Evolutionary conservation across 2,113 vertebrate genomes (phyloP).

Genomic region (Lepus timidus): DNA sequence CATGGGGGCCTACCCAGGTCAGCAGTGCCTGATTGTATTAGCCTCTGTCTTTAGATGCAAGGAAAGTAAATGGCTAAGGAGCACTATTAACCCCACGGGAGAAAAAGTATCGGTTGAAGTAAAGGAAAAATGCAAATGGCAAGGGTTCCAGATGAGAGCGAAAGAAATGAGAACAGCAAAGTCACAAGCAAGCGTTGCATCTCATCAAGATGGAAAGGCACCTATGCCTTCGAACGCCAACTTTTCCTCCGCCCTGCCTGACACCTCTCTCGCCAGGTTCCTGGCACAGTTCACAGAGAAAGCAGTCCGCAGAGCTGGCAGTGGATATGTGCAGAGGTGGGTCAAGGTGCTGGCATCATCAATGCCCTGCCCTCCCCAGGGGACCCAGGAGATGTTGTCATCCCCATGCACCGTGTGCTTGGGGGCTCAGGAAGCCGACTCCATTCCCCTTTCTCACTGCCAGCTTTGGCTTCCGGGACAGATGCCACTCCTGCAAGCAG

Average conservation of each 20-base stretch:
- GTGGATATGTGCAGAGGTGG: not conserved
- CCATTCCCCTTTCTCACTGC: not conserved
- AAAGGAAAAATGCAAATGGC: not conserved
- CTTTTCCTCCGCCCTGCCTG: constrained; percentile 75
- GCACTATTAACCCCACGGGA: constrained; percentile 60
- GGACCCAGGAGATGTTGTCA: too few relatives aligned
- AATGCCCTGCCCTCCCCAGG: not conserved
- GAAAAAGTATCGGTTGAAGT: constrained; percentile 74
- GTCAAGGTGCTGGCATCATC: rapidly evolving
- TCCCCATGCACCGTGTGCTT: rapidly evolving
- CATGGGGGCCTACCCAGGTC: constrained; percentile 81
- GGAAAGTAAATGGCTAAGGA: constrained; percentile 81
- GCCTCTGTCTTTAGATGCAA: constrained; percentile 82
- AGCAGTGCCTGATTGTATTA: constrained; percentile 85
- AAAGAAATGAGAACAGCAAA: constrained; percentile 39
- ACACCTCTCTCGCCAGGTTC: constrained; percentile 59
- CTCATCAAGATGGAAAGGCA: constrained; percentile 79
- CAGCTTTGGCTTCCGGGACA: not conserved
- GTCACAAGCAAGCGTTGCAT: constrained; percentile 72
- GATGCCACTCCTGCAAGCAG: too few relatives aligned
- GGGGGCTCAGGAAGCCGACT: not conserved
- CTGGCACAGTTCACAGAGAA: constrained; percentile 60
- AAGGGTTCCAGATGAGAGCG: not conserved
- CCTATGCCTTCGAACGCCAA: constrained; percentile 78
- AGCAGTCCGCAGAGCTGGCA: not conserved